Base-by-base conservation (phyloP, 2,113 vertebrate genomes). In the Siniperca knerii region DNA sequence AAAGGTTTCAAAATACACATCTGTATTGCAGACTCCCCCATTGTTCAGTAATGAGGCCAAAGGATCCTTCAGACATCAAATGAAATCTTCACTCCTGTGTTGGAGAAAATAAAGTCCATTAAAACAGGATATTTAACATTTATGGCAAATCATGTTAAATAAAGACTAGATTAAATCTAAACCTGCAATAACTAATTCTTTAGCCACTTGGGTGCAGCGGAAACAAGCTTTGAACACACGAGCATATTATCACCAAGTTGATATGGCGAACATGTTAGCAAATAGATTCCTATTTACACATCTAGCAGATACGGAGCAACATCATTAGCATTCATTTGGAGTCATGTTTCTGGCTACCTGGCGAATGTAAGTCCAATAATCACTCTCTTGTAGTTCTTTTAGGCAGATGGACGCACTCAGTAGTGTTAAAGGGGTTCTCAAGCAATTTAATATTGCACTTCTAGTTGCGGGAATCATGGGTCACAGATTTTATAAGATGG, bases 1-100 rank as follows among this genome's bases (percentile, higher is more conserved):
- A n/a, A 84, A 73, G 54, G 33, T 70, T 80, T 75, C 40, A 48
- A 21, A 87, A 72, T 71, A 54, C 60, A 78, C 37, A 74, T 40
- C 12, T 61, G 65, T 29, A 20, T 25, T 72, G 54, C 87, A 82
- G 60, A 42, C 23, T 77, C 75, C 70, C 44, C 85, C 94, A 92
- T 94, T 60, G 71, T 77, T 77, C 46, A 62, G 64, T 5, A 48
- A 57, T 29, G 15, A 78, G 54, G 20, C 1, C 1, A 20, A 71
- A 58, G 29, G 35, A 61, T 83, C 75, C 58, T 62, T 48, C 40
- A 58, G 35, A 57, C 48, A 55, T 81, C 79, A 65, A 72, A 86
- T 65, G 4, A 67, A 66, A 77, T 71, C 40, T 23, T 82, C 58
- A 42, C 9, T 66, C 83, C 93, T 95, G 90, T 78, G 83, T 64